Evolutionary conservation across 2,113 vertebrate species (phyloP).

Genomic region (Grallaria varia): DNA sequence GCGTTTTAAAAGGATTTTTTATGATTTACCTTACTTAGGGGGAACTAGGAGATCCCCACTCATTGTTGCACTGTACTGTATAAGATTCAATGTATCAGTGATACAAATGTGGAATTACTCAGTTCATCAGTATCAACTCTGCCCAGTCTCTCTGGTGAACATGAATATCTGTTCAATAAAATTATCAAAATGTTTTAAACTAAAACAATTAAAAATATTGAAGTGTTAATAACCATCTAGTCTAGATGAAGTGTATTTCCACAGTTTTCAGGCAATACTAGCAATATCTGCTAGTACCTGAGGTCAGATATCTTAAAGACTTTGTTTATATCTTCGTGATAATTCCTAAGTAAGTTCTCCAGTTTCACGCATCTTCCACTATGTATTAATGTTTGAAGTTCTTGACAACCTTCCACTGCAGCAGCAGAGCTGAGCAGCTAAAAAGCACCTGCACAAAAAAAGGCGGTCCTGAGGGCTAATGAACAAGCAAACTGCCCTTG

Average conservation of each 20-base stretch:
- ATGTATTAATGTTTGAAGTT: background rate
- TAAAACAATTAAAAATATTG: background rate
- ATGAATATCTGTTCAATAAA: background rate
- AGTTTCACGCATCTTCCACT: background rate
- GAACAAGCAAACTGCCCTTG: background rate
- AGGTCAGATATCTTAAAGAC: background rate
- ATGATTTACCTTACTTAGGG: background rate
- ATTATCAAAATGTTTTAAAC: background rate
- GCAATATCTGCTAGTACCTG: background rate
- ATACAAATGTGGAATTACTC: background rate
- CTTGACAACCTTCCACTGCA: background rate
- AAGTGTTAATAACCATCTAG: background rate
- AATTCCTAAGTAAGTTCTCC: background rate
- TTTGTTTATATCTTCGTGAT: background rate
- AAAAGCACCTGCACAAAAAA: background rate
- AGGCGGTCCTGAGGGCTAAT: background rate
- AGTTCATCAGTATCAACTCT: background rate
- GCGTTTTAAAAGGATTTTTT: background rate
- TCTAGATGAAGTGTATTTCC: background rate
- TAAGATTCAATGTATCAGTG: background rate
- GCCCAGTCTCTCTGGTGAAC: background rate
- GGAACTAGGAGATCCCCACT: background rate
- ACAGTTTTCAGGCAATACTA: background rate
- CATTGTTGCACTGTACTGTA: background rate
- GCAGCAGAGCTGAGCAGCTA: fast-evolving